Evolutionary conservation across 2,113 vertebrate species (phyloP), one percentile per base, ranked within the genome.

Genomic region (Prionailurus viverrinus): DNA sequence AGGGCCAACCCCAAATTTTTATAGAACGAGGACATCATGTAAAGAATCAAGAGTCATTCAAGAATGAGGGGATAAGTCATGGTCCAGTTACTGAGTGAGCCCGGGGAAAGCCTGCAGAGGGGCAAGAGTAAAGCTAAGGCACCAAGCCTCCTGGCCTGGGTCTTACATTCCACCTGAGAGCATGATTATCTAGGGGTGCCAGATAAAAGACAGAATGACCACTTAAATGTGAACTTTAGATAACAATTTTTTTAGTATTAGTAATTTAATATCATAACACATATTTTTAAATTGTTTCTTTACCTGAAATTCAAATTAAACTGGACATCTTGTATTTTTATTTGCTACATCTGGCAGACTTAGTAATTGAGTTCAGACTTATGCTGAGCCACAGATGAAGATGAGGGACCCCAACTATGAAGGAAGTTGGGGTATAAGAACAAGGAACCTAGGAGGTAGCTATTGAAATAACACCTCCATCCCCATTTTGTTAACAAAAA

Each of bases 221-320:
- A 45, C 21, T 61, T 79, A 81, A 89, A 78, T 78, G 36, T 88
- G 33, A 63, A 76, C 84, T 93, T 76, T 51, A 93, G n/a, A 19
- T 31, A 82, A 63, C 4, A 74, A 36, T 69, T 41, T 23, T 83
- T 78, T 53, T 31, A 79, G 13, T 36, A 88, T 19, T 84, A 80
- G 25, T 33, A 31, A 45, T 83, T 68, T 29, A 93, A 31, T 86
- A 45, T 68, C 78, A 18, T 5, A 69, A 91, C 25, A 69, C 21
- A 16, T 36, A 63, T 58, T 68, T 63, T 61, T 73, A 74, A 88
- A 53, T 23, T 69, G 23, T 39, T 94, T 66, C 33, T 68, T 95
- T 91, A 55, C 53, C 33, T 76, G 61, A 94, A 88, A 41, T 82
- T 93, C 15, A 69, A 27, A 58, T 66, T 81, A 86, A 93, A 76